phyloP scores from a whole-genome alignment of 1,140 invertebrate genomes.

The Aphelinus atriplicis region DNA sequence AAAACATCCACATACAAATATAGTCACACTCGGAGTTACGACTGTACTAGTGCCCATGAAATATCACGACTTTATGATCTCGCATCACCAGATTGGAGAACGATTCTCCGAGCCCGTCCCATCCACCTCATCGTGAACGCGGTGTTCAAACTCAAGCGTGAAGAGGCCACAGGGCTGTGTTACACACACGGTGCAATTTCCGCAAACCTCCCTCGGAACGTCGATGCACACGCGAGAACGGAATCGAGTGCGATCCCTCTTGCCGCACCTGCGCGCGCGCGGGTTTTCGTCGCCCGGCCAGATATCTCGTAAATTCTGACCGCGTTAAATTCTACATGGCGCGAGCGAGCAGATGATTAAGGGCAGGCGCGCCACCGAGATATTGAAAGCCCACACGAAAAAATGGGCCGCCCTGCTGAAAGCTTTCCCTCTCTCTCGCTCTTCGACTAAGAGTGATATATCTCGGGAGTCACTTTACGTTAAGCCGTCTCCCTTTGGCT shows the following conservation, averaged over 20 bases:
- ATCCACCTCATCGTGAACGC: too few species aligned
- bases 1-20: neutral
- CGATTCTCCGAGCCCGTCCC: too few species aligned
- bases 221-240: constrained; percentile 7
- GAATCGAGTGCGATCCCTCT: constrained; percentile 30
- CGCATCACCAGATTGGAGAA: too few species aligned
- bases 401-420: neutral
- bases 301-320: constrained; percentile 28
- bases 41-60: neutral
- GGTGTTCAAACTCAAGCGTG: too few species aligned
- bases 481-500: too few species aligned
- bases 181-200: constrained; percentile 3
- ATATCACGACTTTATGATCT: too few species aligned
- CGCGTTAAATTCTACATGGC: constrained; percentile 31
- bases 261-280: constrained; percentile 5
- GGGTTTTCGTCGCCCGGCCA: constrained; percentile 28
- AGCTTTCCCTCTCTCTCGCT: neutral
- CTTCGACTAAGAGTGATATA: neutral
- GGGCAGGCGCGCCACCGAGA: neutral
- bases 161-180: too few species aligned
- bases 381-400: constrained; percentile 23
- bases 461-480: neutral
- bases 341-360: constrained; percentile 12
- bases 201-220: neutral
- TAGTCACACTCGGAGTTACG: neutral